A percentile compares a stretch with the other conserved stretches of the same genome.
Conservation (phyloP, 2,888 invertebrate species). For the Trachelus tabidus region DNA sequence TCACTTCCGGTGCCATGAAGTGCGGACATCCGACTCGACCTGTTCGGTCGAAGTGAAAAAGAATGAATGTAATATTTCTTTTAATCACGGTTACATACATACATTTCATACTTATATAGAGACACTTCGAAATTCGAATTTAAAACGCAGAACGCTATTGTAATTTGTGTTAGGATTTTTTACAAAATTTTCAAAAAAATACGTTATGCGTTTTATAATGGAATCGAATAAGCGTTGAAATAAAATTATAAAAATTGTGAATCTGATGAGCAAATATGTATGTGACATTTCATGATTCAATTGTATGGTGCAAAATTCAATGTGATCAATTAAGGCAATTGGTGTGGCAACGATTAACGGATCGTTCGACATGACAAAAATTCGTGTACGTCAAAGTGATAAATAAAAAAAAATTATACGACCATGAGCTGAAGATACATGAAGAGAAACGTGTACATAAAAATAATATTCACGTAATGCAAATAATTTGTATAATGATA, state of each 20-base stretch:
- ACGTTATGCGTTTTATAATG: too few relatives aligned
- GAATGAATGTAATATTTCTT: background rate
- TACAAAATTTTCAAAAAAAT: too few relatives aligned
- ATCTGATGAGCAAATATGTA: too few relatives aligned
- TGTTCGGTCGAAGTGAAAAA: constrained; percentile 57
- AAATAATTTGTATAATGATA: background rate
- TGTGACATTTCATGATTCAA: too few relatives aligned
- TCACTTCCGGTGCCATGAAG: constrained; percentile 98
- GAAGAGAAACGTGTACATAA: background rate
- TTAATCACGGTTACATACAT: background rate
- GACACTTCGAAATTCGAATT: background rate
- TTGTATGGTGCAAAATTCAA: too few relatives aligned
- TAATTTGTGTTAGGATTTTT: too few relatives aligned
- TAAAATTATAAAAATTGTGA: too few relatives aligned
- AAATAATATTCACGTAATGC: background rate
- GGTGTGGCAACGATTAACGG: too few relatives aligned
- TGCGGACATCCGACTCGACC: constrained; percentile 96
- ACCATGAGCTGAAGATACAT: background rate
- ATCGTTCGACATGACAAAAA: too few relatives aligned
- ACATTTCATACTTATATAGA: background rate
- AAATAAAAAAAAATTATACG: background rate
- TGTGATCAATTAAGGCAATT: too few relatives aligned
- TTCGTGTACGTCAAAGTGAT: too few relatives aligned
- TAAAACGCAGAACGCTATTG: background rate
- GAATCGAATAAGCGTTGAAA: too few relatives aligned